Evolutionary conservation across 2,113 vertebrate species (phyloP).

Genomic region (Chaetodon trifascialis): DNA sequence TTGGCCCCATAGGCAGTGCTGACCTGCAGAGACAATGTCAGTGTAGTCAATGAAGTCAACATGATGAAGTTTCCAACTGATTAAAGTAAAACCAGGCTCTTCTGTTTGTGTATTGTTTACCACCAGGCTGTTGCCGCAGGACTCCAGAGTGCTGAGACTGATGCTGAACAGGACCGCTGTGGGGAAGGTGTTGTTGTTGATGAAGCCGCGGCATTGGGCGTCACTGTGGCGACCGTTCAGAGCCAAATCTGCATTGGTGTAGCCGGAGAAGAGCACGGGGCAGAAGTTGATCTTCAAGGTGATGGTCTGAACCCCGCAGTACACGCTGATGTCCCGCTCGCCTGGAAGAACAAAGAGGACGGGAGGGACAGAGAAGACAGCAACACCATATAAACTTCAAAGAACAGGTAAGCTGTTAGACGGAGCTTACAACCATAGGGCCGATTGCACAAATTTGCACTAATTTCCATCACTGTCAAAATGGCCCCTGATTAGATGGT

Average conservation of each 20-base stretch:
- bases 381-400: background rate
- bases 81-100: background rate
- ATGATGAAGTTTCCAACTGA: slow-evolving; percentile 21
- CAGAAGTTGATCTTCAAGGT: slow-evolving; percentile 99
- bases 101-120: slow-evolving; percentile 80
- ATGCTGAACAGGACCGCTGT: slow-evolving; percentile 96
- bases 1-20: slow-evolving; percentile 90
- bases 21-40: slow-evolving; percentile 88
- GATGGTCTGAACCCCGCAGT: slow-evolving; percentile 96
- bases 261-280: slow-evolving; percentile 96
- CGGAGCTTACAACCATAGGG: background rate
- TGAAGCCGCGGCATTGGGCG: slow-evolving; percentile 93
- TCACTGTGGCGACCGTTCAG: slow-evolving; percentile 93
- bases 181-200: slow-evolving; percentile 98
- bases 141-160: slow-evolving; percentile 95
- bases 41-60: slow-evolving; percentile 40
- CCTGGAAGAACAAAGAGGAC: slow-evolving; percentile 75
- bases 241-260: slow-evolving; percentile 92
- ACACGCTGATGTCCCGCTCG: slow-evolving; percentile 94
- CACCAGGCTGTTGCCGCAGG: slow-evolving; percentile 94
- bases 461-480: too few relatives aligned
- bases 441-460: background rate
- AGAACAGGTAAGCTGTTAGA: background rate
- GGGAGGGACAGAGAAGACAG: background rate
- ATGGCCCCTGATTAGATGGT: slow-evolving; percentile 12